Conservation (phyloP, 2,797 vertebrate genomes). For the Sebastes matsubarae region DNA sequence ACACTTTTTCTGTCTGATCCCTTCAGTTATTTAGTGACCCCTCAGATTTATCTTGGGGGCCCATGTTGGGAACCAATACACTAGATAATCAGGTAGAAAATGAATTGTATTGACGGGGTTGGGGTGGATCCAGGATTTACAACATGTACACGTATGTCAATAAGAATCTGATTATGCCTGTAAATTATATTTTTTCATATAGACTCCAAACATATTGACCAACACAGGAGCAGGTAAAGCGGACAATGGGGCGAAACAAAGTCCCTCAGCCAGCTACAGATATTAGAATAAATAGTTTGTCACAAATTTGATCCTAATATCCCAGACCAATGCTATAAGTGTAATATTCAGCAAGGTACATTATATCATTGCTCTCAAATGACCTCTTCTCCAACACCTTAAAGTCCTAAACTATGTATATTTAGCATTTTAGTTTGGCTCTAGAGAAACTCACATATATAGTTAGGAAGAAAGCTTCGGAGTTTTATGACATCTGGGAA, state of each 20-base stretch:
- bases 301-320: too few relatives aligned
- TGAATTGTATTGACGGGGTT: neutral
- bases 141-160: neutral
- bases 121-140: neutral
- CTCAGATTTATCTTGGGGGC: neutral
- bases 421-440: too few relatives aligned
- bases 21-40: neutral
- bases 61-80: too few relatives aligned
- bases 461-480: too few relatives aligned
- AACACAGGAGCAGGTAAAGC: neutral
- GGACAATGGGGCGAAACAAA: neutral
- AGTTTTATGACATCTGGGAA: too few relatives aligned
- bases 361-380: too few relatives aligned
- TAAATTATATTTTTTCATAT: neutral
- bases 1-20: neutral
- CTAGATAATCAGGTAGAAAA: neutral
- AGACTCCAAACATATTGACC: neutral
- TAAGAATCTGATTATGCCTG: neutral
- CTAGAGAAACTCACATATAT: too few relatives aligned
- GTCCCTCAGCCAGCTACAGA: neutral
- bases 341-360: too few relatives aligned
- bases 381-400: too few relatives aligned
- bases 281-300: too few relatives aligned
- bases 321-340: fast-evolving
- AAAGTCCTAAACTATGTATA: too few relatives aligned